Evolutionary conservation across 2,113 vertebrate species (phyloP), one percentile per base, ranked within the genome.

Genomic region (Lasiurus cinereus): DNA sequence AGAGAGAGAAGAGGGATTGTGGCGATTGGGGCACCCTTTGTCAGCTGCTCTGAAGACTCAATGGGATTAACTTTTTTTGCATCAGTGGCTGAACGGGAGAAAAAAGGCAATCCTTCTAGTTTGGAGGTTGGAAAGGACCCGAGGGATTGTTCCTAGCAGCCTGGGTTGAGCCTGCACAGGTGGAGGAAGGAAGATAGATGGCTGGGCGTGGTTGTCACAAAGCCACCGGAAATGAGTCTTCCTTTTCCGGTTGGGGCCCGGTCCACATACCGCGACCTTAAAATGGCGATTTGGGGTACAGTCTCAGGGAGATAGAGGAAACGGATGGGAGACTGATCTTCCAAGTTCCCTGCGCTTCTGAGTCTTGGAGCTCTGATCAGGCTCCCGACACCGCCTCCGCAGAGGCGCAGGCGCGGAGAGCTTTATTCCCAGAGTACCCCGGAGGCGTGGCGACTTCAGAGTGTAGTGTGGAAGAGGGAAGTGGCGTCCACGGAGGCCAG

Each of bases 121-220:
- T 31, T 5, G 62, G 6, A 11, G 3, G 33, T 33, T 5, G 62
- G 4, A 14, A 43, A 73, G 54, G 22, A 43, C 33, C 14, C 2
- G 2, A 5, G 1, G 6, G 14, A 16, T 36, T 3, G 4, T 56
- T 16, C 14, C 50, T 5, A 8, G 19, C 11, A 3, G 16, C 0
- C 6, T 12, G 13, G 21, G 2, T 15, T 22, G 5, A 19, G 18
- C 18, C 24, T 48, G 22, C 8, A 3, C 54, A 83, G 64, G 77
- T 36, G 33, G 27, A 52, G 22, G 48, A 54, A 12, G 10, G 82
- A 36, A 1, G 67, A 19, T 3, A 5, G 36, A 10, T 1, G 14
- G 14, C 15, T 56, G 80, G 93, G 92, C 52, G 92, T 73, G 82
- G 70, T 36, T 50, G 50, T 79, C 46, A 50, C 24, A 7, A 21